Base-by-base conservation (phyloP, 2,113 vertebrate genomes). In the Emydura subglobosa region DNA sequence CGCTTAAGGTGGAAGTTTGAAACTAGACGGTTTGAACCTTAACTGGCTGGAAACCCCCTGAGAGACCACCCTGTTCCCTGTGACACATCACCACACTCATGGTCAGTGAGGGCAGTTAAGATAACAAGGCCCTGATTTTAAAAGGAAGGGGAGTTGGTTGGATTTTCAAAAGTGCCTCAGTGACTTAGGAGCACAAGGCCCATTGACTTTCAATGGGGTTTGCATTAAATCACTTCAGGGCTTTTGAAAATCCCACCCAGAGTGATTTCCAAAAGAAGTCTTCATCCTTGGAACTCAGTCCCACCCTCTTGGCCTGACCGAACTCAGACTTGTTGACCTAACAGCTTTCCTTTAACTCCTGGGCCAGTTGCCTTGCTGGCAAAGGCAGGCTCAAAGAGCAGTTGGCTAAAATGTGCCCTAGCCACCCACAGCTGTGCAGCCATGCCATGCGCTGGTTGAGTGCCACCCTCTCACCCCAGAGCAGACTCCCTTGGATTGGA, bases 201-300 rank as follows among this genome's bases (percentile, higher is more conserved):
- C 72, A 27, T 1, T 74, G 79, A 86, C 82, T 93, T 89, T 82
- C 55, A 3, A 85, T 12, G 5, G 21, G 22, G 54, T 74, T 54
- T 83, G 65, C 51, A 24, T 84, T 72, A 21, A 94, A 81, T 85
- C 50, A 81, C 17, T 4, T n/a, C 44, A 95, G 83, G 90, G 59
- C 76, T 92, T 89, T 2, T 83, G n/a, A 93, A 95, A 86, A 95
- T 88, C 59, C 83, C 83, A 96, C 42, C 10, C 85, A 85, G 51
- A 13, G 57, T 4, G 27, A 85, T 92, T 25, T 85, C 61, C 88
- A 59, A 90, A 89, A 95, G 82, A 29, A 65, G 51, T n/a, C 82
- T 86, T 16, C 89, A 50, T 89, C 0, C 0, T 42, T 50, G 3
- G 29, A n/a, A 93, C 84, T 91, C 87, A 94, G 85, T 59, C 17